Evolutionary conservation across 2,888 invertebrate genomes (phyloP).

Genomic region (Drosophila picticornis): DNA sequence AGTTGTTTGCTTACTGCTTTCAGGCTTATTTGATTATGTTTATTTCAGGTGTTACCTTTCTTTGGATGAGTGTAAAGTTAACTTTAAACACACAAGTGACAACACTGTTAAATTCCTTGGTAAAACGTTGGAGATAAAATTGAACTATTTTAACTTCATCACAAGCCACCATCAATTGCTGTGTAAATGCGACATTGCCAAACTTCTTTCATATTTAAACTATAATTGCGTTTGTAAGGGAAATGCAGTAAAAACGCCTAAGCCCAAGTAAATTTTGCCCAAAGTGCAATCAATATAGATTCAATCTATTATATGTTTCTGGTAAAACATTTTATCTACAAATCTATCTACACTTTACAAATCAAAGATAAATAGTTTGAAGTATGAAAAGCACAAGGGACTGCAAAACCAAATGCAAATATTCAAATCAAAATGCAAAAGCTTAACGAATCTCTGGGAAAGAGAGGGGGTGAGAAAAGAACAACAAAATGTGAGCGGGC

Average conservation of each 20-base stretch:
- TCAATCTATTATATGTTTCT: neutral
- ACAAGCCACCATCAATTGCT: neutral
- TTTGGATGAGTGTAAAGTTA: slow-evolving; percentile 1
- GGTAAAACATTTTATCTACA: neutral
- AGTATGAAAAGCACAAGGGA: neutral
- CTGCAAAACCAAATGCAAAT: slow-evolving; percentile 12
- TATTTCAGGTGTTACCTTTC: slow-evolving; percentile 64
- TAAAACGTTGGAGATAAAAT: neutral
- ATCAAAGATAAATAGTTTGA: slow-evolving; percentile 11
- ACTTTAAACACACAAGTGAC: neutral
- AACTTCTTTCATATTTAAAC: neutral
- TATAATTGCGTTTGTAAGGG: too few species aligned
- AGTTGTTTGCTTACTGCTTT: slow-evolving; percentile 62
- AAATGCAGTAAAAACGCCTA: neutral
- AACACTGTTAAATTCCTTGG: neutral
- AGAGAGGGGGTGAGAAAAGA: neutral
- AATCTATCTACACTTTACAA: neutral
- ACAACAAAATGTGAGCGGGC: neutral
- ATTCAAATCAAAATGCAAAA: slow-evolving; percentile 42
- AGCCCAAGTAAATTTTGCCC: neutral
- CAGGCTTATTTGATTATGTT: slow-evolving; percentile 78
- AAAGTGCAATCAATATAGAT: neutral
- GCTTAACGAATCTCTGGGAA: neutral
- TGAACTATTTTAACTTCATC: neutral
- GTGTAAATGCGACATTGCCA: neutral